Conservation (phyloP, 1,140 invertebrate species). For the Drosophila littoralis region DNA sequence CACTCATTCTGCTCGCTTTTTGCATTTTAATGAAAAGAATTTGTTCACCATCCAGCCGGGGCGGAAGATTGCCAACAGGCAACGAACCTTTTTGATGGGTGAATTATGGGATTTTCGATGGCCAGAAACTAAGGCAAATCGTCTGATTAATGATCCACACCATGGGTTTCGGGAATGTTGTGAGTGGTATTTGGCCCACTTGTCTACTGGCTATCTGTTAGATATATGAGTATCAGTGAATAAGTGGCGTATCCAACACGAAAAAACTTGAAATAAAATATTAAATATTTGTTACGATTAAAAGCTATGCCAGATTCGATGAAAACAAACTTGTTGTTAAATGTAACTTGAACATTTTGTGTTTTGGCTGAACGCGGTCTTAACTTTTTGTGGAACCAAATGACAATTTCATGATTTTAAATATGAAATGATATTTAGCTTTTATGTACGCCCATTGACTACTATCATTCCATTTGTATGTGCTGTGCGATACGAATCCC, state of each 20-base stretch:
- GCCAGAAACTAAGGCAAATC: constrained; percentile 66
- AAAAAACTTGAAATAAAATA: neutral
- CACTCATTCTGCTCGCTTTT: constrained; percentile 43
- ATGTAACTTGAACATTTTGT: too few species aligned
- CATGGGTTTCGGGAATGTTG: constrained; percentile 9
- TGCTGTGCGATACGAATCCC: too few species aligned
- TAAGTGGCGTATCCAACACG: neutral
- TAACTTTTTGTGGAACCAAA: too few species aligned
- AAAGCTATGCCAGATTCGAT: too few species aligned
- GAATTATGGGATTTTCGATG: constrained; percentile 41
- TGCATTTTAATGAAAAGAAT: constrained; percentile 77
- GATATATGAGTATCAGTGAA: constrained; percentile 9
- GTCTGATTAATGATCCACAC: constrained; percentile 63
- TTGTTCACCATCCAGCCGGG: constrained; percentile 34
- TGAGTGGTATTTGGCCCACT: constrained; percentile 25
- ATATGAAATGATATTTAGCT: too few species aligned
- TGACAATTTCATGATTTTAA: too few species aligned
- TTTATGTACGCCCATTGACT: too few species aligned
- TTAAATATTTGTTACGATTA: too few species aligned
- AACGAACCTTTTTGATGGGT: constrained; percentile 48
- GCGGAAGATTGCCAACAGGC: constrained; percentile 13
- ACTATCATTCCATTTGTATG: too few species aligned
- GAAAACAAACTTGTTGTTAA: too few species aligned
- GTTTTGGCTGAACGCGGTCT: too few species aligned
- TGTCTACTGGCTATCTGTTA: neutral